phyloP scores from a whole-genome alignment of 2,113 vertebrate species.

The Gymnocephalus cernua region DNA sequence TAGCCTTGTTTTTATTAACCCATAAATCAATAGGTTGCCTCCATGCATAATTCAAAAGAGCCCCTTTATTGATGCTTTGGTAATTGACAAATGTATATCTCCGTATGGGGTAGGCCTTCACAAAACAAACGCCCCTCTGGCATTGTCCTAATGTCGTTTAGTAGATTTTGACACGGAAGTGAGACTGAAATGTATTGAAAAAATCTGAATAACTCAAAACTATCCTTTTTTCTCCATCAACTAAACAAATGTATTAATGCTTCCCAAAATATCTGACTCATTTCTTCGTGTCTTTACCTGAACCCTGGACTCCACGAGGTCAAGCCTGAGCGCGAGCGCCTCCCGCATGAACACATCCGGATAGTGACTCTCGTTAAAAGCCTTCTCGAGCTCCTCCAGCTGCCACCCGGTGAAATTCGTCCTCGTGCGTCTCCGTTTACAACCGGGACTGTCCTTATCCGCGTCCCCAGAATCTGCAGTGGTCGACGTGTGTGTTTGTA shows the following conservation, averaged over 20 bases:
- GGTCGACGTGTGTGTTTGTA: slow-evolving; percentile 26
- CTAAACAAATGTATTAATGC: not conserved
- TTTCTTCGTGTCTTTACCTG: slow-evolving; percentile 88
- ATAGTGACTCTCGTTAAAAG: slow-evolving; percentile 98
- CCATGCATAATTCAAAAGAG: slow-evolving; percentile 77
- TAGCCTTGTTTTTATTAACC: slow-evolving; percentile 75
- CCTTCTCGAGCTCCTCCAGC: slow-evolving; percentile 97
- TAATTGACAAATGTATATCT: slow-evolving; percentile 72
- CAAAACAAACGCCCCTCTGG: slow-evolving; percentile 18
- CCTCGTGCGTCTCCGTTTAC: slow-evolving; percentile 95
- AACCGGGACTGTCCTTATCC: slow-evolving; percentile 97
- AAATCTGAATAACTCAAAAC: not conserved
- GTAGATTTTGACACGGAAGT: not conserved
- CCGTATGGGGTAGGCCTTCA: slow-evolving; percentile 34
- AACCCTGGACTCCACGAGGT: slow-evolving; percentile 97
- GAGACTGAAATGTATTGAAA: not conserved
- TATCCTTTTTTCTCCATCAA: not conserved
- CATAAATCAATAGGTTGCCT: slow-evolving; percentile 76
- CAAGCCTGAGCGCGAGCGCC: slow-evolving; percentile 95
- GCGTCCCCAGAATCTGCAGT: slow-evolving; percentile 91
- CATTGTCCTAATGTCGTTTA: not conserved
- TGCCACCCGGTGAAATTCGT: slow-evolving; percentile 99
- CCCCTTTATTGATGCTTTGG: slow-evolving; percentile 64
- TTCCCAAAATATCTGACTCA: not conserved
- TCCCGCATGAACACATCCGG: slow-evolving; percentile 99